Evolutionary conservation across 35 echinoderm and acorn worm species (phyloP).

Genomic region (Diadema setosum): DNA sequence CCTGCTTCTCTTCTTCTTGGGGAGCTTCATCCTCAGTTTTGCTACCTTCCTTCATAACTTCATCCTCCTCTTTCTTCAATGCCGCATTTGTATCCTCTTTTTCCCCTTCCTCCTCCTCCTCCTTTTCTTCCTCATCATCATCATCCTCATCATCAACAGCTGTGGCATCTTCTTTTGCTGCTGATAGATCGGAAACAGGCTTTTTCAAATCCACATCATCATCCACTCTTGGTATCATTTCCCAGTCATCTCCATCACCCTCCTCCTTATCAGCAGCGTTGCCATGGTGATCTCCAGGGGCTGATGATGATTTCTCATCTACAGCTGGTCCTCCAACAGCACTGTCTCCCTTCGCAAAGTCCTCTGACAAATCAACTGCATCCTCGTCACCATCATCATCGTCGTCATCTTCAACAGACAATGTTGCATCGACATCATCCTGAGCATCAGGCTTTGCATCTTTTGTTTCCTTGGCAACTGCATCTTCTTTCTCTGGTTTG

Average conservation of each 20-base stretch:
- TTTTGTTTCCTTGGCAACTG: too few relatives aligned
- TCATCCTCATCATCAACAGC: not conserved
- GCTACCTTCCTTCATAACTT: not conserved
- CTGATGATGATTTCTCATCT: too few relatives aligned
- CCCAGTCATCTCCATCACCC: not conserved
- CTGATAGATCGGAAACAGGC: not conserved
- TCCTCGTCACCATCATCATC: not conserved
- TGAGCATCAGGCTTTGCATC: not conserved
- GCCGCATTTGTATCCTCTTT: not conserved
- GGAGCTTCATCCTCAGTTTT: not conserved
- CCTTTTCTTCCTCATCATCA: not conserved
- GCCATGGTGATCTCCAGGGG: not conserved
- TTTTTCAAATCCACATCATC: conserved; percentile 3
- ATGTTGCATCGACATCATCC: not conserved
- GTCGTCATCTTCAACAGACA: not conserved
- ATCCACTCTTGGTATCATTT: not conserved
- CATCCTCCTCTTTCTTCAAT: not conserved
- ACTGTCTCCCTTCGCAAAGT: not conserved
- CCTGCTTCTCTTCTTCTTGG: not conserved
- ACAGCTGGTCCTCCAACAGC: too few relatives aligned
- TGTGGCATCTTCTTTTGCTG: not conserved
- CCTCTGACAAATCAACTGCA: not conserved
- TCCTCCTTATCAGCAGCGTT: not conserved
- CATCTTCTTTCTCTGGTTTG: not conserved
- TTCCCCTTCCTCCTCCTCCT: not conserved